phyloP scores from a whole-genome alignment of 2,797 vertebrate species.

The Acanthurus tractus region DNA sequence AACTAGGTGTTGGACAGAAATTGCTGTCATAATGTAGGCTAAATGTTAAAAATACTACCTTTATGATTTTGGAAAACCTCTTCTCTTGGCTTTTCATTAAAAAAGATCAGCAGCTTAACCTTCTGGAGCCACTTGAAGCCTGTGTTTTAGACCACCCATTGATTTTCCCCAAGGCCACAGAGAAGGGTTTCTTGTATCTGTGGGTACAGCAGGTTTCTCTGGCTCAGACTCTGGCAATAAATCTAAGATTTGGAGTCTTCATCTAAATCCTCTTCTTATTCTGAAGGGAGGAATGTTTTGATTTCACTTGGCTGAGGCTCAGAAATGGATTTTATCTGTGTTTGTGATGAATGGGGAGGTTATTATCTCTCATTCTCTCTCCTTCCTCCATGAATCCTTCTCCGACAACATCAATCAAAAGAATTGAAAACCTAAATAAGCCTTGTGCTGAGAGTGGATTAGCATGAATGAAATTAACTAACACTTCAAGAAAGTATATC shows the following conservation, averaged over 20 bases:
- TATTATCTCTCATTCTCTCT: background rate
- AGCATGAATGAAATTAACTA: conserved; percentile 18
- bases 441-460: conserved; percentile 22
- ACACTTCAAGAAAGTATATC: conserved; percentile 33
- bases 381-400: background rate
- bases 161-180: conserved; percentile 10
- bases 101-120: conserved; percentile 30
- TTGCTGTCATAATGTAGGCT: conserved; percentile 16
- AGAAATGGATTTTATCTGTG: conserved; percentile 52
- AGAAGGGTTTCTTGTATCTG: conserved; percentile 8
- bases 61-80: conserved; percentile 5
- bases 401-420: conserved; percentile 41
- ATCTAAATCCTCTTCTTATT: conserved; percentile 29
- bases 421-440: conserved; percentile 19
- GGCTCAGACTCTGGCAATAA: background rate
- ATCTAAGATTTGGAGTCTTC: conserved; percentile 29
- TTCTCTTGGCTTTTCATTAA: conserved; percentile 22
- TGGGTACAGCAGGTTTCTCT: conserved; percentile 12
- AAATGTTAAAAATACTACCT: conserved; percentile 12
- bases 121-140: conserved; percentile 17
- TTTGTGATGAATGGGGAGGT: conserved; percentile 36
- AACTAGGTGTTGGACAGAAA: conserved; percentile 30
- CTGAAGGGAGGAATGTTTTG: conserved; percentile 32
- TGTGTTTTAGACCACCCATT: conserved; percentile 14
- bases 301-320: conserved; percentile 37